Conservation (phyloP, 2,888 invertebrate species). For the Chymomyza caudatula region DNA sequence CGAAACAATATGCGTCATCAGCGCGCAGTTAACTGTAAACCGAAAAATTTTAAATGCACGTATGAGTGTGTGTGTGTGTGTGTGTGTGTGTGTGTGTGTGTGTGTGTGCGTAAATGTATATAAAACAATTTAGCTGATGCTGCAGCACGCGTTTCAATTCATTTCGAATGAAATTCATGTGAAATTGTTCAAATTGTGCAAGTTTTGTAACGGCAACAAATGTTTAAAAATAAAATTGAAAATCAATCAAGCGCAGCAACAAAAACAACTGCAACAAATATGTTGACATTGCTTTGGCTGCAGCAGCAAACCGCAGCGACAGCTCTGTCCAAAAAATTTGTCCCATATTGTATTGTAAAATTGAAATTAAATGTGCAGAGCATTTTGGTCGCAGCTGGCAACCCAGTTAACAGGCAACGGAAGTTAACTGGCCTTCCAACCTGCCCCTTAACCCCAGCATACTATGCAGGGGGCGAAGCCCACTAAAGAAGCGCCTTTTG, state of each 20-base stretch:
- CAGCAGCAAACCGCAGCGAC: constrained; percentile 2
- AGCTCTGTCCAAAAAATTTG: constrained; percentile 4
- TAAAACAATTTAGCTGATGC: constrained; percentile 14
- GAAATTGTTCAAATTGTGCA: constrained; percentile 9
- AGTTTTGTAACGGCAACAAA: constrained; percentile 2
- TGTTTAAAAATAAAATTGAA: constrained; percentile 9
- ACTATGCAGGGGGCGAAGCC: neutral
- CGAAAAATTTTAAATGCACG: neutral
- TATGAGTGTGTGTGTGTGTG: no score
- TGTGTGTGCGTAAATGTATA: constrained; percentile 1
- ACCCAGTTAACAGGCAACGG: neutral
- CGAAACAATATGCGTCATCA: constrained; percentile 31
- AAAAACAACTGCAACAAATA: neutral
- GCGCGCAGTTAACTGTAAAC: constrained; percentile 29
- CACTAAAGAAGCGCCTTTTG: neutral
- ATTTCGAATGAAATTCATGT: constrained; percentile 25
- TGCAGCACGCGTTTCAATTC: constrained; percentile 19
- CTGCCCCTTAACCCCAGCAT: no score
- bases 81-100: no score
- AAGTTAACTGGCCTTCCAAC: neutral
- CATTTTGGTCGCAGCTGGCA: neutral
- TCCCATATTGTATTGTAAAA: constrained; percentile 17
- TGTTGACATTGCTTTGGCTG: neutral
- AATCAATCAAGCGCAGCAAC: constrained; percentile 35
- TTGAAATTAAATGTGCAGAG: constrained; percentile 32